These are phyloP conservation scores for Ibidorhyncha struthersii DNA, from an alignment of 2,113 vertebrate genomes.

Conservation along the genomic window DNA sequence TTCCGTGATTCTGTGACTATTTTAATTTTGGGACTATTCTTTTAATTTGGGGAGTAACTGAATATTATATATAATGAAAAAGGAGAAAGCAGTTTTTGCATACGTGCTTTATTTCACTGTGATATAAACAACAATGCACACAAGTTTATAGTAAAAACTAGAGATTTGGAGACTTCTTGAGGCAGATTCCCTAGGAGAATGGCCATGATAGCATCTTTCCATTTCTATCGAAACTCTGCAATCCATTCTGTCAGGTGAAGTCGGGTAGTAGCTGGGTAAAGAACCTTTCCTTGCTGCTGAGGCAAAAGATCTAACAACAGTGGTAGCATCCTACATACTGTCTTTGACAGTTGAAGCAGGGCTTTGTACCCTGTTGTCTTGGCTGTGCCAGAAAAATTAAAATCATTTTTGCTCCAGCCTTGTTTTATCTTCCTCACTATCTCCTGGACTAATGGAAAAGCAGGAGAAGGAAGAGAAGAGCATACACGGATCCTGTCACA, in stretches of 20 bases:
- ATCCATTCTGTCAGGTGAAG: not conserved
- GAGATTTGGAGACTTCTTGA: not conserved
- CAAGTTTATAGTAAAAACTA: not conserved
- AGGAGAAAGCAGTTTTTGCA: not conserved
- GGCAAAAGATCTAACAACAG: not conserved
- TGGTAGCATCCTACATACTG: not conserved
- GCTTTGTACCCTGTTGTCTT: not conserved
- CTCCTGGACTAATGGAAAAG: not conserved
- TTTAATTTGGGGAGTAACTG: not conserved
- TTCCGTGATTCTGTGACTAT: too few species aligned
- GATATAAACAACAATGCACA: not conserved
- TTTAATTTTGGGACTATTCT: not conserved
- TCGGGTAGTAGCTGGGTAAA: not conserved
- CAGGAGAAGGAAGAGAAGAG: not conserved
- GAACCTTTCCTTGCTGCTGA: not conserved
- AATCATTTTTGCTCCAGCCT: not conserved
- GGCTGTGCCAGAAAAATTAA: not conserved
- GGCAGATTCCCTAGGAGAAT: not conserved
- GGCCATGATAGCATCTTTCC: not conserved
- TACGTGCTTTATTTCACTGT: not conserved
- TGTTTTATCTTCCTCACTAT: not conserved
- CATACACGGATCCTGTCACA: not conserved
- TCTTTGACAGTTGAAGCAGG: not conserved
- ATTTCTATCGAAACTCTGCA: not conserved
- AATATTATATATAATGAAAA: not conserved